Evolutionary conservation across 2,888 invertebrate species (phyloP).

Genomic region (Conomelus anceps): DNA sequence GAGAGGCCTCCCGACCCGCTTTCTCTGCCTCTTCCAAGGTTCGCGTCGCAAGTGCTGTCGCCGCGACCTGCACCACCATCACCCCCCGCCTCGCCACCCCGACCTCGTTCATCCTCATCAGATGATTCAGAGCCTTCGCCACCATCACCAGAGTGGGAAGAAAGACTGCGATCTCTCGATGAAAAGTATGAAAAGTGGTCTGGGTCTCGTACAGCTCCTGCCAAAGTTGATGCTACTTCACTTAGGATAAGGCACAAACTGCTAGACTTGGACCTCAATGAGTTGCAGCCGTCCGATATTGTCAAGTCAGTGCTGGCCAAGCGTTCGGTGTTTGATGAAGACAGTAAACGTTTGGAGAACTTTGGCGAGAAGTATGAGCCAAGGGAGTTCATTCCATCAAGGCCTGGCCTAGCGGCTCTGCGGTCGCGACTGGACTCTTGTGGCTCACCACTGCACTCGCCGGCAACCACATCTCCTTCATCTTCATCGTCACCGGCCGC

Average conservation of each 20-base stretch:
- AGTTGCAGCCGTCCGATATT: slow-evolving; percentile 87
- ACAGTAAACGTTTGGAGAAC: slow-evolving; percentile 84
- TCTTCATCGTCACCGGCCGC: slow-evolving; percentile 31
- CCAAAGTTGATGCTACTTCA: slow-evolving; percentile 39
- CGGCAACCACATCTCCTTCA: slow-evolving; percentile 30
- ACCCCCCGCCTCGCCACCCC: slow-evolving; percentile 53
- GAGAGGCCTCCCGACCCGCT: slow-evolving; percentile 61
- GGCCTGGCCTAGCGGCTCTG: slow-evolving; percentile 32
- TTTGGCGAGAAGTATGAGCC: slow-evolving; percentile 76
- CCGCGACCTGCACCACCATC: slow-evolving; percentile 47
- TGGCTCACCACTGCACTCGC: slow-evolving; percentile 33
- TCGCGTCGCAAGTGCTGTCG: slow-evolving; percentile 63
- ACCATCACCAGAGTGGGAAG: slow-evolving; percentile 65
- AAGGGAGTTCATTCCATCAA: slow-evolving; percentile 47
- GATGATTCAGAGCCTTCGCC: slow-evolving; percentile 70
- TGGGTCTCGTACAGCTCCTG: slow-evolving; percentile 42
- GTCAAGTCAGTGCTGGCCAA: slow-evolving; percentile 86
- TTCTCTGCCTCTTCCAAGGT: slow-evolving; percentile 80
- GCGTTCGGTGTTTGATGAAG: slow-evolving; percentile 93
- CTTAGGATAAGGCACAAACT: slow-evolving; percentile 63
- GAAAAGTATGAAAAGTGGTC: slow-evolving; percentile 91
- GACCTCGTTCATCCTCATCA: slow-evolving; percentile 68
- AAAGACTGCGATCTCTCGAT: slow-evolving; percentile 84
- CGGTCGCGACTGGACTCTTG: slow-evolving; percentile 31
- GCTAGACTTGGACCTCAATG: slow-evolving; percentile 69